Evolutionary conservation across 2,888 invertebrate species (phyloP).

Genomic region (Dorcus parallelipipedus): DNA sequence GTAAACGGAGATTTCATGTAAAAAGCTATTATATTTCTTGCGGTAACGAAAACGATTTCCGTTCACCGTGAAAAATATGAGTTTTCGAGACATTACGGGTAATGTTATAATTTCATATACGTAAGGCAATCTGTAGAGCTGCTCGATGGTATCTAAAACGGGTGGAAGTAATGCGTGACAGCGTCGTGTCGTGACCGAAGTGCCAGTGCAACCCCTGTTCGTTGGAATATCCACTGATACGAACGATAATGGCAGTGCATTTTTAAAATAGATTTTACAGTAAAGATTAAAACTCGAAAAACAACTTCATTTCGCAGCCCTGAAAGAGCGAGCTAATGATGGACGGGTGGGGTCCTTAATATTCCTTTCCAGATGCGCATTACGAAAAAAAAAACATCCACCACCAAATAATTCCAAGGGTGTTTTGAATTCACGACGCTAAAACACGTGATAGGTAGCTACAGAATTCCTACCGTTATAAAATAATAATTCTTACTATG

Average conservation of each 20-base stretch:
- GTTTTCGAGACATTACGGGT: conserved; percentile 1
- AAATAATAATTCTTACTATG: too few relatives aligned
- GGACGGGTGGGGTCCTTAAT: neutral
- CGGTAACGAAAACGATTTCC: conserved; percentile 1
- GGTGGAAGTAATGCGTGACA: conserved; percentile 11
- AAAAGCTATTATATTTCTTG: conserved; percentile 1
- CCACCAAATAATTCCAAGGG: too few relatives aligned
- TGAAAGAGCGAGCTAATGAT: neutral
- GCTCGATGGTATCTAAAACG: neutral
- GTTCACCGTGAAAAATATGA: neutral
- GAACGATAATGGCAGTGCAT: conserved; percentile 20
- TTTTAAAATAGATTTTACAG: conserved; percentile 18
- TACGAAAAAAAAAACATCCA: too few relatives aligned
- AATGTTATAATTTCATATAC: conserved; percentile 2
- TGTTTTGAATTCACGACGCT: too few relatives aligned
- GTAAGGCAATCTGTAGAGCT: neutral
- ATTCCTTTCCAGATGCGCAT: too few relatives aligned
- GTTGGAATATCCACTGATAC: conserved; percentile 4
- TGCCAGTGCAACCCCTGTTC: conserved; percentile 22
- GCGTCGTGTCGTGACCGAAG: conserved; percentile 21
- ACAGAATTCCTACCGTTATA: too few relatives aligned
- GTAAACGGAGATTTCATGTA: neutral
- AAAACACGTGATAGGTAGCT: too few relatives aligned
- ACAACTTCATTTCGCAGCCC: conserved; percentile 13
- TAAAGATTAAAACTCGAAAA: conserved; percentile 10